Conservation (phyloP, 2,113 vertebrate species). For the Nycticorax nycticorax region DNA sequence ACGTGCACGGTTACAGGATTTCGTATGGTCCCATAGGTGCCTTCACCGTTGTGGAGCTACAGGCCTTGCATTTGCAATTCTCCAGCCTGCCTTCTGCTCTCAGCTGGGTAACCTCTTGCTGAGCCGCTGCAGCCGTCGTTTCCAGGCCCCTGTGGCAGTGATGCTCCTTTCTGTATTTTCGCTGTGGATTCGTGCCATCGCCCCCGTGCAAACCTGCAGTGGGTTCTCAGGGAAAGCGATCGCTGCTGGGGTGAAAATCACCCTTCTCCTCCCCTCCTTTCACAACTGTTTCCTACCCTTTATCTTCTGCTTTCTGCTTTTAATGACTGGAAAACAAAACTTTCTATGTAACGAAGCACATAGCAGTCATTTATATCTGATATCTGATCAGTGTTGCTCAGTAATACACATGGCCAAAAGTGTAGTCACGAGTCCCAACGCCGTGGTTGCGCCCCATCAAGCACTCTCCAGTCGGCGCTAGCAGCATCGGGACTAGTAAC, state of each 20-base stretch:
- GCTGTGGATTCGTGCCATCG: rapidly evolving
- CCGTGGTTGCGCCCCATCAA: rapidly evolving
- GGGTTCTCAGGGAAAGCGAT: not conserved
- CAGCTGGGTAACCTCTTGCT: too few species aligned
- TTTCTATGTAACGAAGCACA: not conserved
- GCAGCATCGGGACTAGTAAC: not conserved
- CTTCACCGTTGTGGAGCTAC: not conserved
- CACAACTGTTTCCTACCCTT: not conserved
- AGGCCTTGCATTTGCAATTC: not conserved
- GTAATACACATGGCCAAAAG: too few species aligned
- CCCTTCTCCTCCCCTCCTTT: not conserved
- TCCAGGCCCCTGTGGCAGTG: rapidly evolving
- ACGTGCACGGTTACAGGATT: not conserved
- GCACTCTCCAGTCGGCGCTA: rapidly evolving
- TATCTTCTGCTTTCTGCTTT: not conserved
- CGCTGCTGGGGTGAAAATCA: not conserved
- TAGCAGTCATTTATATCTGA: too few species aligned
- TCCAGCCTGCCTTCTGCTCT: not conserved
- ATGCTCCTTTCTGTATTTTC: not conserved
- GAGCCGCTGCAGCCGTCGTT: not conserved
- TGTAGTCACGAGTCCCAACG: not conserved
- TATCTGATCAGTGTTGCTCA: not conserved
- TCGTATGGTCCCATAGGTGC: not conserved
- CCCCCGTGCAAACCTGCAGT: not conserved
- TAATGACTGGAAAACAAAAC: not conserved